Percentiles rank a stretch among this genome's conserved stretches.
Evolutionary conservation across 2,113 vertebrate genomes (phyloP).

Genomic region (Rhinolophus sinicus): DNA sequence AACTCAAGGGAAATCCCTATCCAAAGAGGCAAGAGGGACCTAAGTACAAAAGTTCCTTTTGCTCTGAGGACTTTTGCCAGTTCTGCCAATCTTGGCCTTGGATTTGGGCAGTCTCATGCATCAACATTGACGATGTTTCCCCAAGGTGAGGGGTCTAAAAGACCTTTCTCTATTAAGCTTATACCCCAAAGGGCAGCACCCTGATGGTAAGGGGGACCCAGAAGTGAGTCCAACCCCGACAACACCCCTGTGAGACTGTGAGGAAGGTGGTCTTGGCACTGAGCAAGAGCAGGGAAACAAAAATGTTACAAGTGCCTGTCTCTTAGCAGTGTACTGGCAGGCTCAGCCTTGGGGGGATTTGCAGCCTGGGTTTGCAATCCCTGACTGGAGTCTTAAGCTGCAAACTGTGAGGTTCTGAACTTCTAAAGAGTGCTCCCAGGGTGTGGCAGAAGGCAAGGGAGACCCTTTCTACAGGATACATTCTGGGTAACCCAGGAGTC

Average conservation of each 20-base stretch:
- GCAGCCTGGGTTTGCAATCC: background rate
- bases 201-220: background rate
- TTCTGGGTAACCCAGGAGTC: background rate
- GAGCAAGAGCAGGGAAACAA: background rate
- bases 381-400: background rate
- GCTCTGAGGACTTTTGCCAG: too few species aligned
- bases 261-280: background rate
- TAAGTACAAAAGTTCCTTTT: background rate
- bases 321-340: background rate
- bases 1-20: background rate
- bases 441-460: background rate
- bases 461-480: background rate
- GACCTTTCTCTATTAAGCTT: background rate
- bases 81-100: background rate
- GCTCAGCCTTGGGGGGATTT: background rate
- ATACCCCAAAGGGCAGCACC: background rate
- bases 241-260: too few species aligned
- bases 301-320: background rate
- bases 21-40: background rate
- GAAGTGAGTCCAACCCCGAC: background rate
- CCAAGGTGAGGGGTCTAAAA: background rate
- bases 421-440: background rate
- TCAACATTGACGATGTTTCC: background rate
- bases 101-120: background rate
- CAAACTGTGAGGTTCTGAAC: background rate